Evolutionary conservation across 2,888 invertebrate species (phyloP).

Genomic region (Orthosia gracilis): DNA sequence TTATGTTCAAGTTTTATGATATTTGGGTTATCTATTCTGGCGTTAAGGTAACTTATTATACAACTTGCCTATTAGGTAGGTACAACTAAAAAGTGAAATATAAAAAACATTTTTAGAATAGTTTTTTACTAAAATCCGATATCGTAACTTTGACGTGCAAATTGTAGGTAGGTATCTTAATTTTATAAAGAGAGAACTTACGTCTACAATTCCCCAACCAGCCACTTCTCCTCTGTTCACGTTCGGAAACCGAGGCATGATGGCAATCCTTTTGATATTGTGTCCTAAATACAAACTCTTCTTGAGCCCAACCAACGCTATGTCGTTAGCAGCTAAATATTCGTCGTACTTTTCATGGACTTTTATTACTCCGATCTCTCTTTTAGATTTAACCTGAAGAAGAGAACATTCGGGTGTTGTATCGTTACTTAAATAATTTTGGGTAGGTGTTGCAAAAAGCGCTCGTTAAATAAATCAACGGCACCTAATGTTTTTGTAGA

Average conservation of each 20-base stretch:
- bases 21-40: too few species aligned
- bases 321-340: constrained; percentile 10
- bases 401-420: neutral
- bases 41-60: too few species aligned
- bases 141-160: too few species aligned
- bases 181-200: constrained; percentile 9
- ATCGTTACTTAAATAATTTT: neutral
- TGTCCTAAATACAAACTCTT: constrained; percentile 26
- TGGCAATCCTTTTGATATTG: constrained; percentile 30
- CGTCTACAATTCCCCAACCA: constrained; percentile 40
- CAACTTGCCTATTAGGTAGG: too few species aligned
- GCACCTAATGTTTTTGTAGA: too few species aligned
- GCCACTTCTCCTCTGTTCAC: constrained; percentile 5
- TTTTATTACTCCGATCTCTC: constrained; percentile 18
- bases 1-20: too few species aligned
- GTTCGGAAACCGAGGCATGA: constrained; percentile 17
- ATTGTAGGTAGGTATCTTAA: too few species aligned
- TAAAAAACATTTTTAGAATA: too few species aligned
- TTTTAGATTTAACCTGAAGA: constrained; percentile 20
- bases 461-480: too few species aligned
- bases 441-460: too few species aligned
- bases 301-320: constrained; percentile 62
- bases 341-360: constrained; percentile 23
- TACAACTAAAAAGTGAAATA: too few species aligned
- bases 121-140: too few species aligned